Base-by-base conservation (phyloP, 2,797 vertebrate genomes). In the Manis crassicaudata region DNA sequence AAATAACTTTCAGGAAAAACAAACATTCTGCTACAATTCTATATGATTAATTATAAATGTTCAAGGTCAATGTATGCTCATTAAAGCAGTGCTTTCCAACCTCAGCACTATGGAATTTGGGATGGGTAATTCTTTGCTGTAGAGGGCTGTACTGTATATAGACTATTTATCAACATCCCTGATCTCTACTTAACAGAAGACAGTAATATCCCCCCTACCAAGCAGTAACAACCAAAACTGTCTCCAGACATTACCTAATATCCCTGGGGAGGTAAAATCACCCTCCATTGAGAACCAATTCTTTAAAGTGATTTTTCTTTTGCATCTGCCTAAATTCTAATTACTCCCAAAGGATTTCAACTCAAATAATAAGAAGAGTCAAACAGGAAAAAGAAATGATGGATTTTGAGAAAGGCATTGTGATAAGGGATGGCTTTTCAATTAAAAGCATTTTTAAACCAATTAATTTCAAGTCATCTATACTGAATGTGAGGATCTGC, bases 291-390 rank as follows among this genome's bases (percentile, higher is more conserved):
- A 70, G 35, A 79, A 79, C 1, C 7, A 18, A 9, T 23, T 10
- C 16, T 93, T 67, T 89, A 56, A 92, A 73, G 20, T 37, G 96
- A 96, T 52, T 32, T 88, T 83, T 95, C n/a, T 35, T 85, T 67
- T 54, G 70, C n/a, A 93, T 25, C 10, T 63, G 79, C 52, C 82
- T 80, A 63, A 90, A 93, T 85, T 93, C 65, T 52, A 97, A 82
- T 60, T 54, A 52, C 17, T 95, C 72, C 23, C 79, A 56, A 96
- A 91, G 16, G 37, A 93, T 85, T 88, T 54, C 75, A 96, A 97
- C 37, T 88, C 56, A 96, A 92, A 95, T 82, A 88, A 81, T 7
- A 6, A 60, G 94, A 63, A 79, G 32, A 86, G 2, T 40, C 25
- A 43, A 80, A 21, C 86, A 76, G 76, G 79, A 94, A 87, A 58